Percentiles rank a stretch among this genome's conserved stretches.
phyloP scores from a whole-genome alignment of 2,797 vertebrate genomes.

The Cetoscarus ocellatus region DNA sequence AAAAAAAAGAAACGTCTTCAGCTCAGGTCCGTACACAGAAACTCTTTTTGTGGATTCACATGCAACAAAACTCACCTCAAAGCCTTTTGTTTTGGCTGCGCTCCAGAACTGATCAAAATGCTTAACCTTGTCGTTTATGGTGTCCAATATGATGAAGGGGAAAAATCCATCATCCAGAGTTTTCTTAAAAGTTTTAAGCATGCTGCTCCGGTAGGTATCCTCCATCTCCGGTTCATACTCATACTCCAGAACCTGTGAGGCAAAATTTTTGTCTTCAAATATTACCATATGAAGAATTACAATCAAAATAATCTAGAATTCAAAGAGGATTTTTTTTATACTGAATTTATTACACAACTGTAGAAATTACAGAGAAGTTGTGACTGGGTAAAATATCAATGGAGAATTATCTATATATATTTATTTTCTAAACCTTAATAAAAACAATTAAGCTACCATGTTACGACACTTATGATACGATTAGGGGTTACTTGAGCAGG shows the following conservation, averaged over 20 bases:
- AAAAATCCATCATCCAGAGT: conserved; percentile 99
- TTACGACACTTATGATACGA: no score
- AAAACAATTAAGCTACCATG: no score
- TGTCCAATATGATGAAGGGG: conserved; percentile 98
- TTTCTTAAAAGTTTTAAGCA: conserved; percentile 99
- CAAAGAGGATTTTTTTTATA: not conserved
- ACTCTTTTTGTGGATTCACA: not conserved
- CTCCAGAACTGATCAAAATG: conserved; percentile 99
- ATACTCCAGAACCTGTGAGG: conserved; percentile 92
- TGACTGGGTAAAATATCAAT: no score
- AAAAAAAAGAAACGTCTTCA: conserved; percentile 24
- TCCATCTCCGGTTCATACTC: conserved; percentile 99
- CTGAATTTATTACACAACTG: no score
- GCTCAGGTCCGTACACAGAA: not conserved
- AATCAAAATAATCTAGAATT: not conserved
- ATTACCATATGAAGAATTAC: not conserved
- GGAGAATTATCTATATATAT: no score
- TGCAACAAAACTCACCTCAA: conserved; percentile 88
- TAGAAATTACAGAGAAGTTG: no score
- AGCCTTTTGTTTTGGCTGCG: conserved; percentile 98
- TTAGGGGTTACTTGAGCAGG: no score
- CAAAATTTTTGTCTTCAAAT: not conserved
- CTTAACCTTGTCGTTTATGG: conserved; percentile 95
- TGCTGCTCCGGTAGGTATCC: conserved; percentile 95
- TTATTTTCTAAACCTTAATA: not conserved